A percentile compares a stretch with the other conserved stretches of the same genome.
Evolutionary conservation across 2,797 vertebrate genomes (phyloP).

Genomic region (Heliangelus exortis): DNA sequence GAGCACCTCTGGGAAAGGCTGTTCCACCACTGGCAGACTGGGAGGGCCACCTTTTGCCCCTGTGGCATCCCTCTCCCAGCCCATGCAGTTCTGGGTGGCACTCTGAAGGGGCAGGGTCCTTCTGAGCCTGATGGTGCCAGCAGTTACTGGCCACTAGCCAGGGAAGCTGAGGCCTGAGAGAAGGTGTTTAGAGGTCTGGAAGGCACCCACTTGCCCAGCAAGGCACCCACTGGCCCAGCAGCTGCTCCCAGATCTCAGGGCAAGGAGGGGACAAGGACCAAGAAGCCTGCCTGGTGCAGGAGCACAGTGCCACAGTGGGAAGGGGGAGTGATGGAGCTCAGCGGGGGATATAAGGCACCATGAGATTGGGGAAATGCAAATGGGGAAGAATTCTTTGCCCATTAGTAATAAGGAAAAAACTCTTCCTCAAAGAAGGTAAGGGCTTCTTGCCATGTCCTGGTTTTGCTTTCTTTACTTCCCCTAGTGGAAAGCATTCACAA

Average conservation of each 20-base stretch:
- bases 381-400: background rate
- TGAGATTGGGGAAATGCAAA: background rate
- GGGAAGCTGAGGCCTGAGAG: background rate
- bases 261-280: background rate
- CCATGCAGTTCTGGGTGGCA: accelerated
- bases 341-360: background rate
- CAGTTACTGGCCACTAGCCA: background rate
- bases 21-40: background rate
- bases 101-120: accelerated
- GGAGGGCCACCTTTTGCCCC: no score
- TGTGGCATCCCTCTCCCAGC: background rate
- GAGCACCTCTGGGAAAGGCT: background rate
- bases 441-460: background rate
- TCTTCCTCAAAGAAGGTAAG: background rate
- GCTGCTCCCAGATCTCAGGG: background rate
- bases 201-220: background rate
- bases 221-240: background rate
- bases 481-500: background rate
- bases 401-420: background rate
- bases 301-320: accelerated
- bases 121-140: slow-evolving; percentile 4
- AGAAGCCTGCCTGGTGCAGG: accelerated
- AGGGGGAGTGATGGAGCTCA: background rate
- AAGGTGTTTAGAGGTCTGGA: background rate
- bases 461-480: background rate